These are phyloP conservation scores for Notodonta ziczac DNA, from an alignment of 2,888 invertebrate species.

Conservation along the genomic window DNA sequence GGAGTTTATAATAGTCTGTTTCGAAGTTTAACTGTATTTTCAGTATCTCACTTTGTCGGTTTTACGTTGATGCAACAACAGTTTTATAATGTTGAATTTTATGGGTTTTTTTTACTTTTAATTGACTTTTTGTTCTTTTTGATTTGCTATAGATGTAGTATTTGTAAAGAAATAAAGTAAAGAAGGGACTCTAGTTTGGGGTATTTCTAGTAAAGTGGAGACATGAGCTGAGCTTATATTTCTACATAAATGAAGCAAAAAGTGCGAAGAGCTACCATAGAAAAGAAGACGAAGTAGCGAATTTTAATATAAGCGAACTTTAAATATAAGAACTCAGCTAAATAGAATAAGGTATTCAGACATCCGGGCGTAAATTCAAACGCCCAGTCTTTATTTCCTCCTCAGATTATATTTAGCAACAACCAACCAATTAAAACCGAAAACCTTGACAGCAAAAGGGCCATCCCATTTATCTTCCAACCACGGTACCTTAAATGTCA, in stretches of 20 bases:
- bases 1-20: constrained; percentile 44
- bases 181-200: no score
- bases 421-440: constrained; percentile 38
- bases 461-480: constrained; percentile 40
- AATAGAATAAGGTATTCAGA: background rate
- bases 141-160: no score
- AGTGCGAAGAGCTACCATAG: no score
- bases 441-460: constrained; percentile 41
- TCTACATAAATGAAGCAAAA: no score
- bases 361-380: background rate
- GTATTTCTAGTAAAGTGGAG: no score
- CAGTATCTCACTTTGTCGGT: constrained; percentile 47
- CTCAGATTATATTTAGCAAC: constrained; percentile 18
- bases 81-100: background rate
- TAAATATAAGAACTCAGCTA: background rate
- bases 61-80: constrained; percentile 36
- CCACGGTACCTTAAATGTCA: constrained; percentile 53
- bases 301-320: no score
- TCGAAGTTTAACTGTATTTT: constrained; percentile 37
- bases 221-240: no score
- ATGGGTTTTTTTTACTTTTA: no score
- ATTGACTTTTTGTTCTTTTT: no score
- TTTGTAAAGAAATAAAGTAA: no score
- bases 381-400: background rate
- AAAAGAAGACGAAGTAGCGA: no score